Percentiles rank a stretch among this genome's conserved stretches.
These are phyloP conservation scores for Eupithecia subfuscata DNA, from an alignment of 2,888 invertebrate genomes.

Conservation along the genomic window DNA sequence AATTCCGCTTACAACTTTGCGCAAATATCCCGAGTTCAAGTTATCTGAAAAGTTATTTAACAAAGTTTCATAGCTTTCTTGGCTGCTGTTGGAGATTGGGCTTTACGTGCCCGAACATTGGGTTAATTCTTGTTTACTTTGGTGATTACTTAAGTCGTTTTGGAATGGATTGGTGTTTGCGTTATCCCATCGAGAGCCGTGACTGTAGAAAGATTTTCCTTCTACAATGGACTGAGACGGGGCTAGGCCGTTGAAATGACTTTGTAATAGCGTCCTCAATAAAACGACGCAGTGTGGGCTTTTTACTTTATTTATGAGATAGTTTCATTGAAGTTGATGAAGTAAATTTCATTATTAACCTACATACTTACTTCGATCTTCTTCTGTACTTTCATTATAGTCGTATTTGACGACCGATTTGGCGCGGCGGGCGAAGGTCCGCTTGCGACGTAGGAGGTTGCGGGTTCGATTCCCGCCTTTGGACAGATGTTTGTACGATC, in stretches of 20 bases:
- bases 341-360: conserved; percentile 46
- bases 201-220: conserved; percentile 84
- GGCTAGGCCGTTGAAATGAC: conserved; percentile 78
- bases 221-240: conserved; percentile 81
- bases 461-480: no score
- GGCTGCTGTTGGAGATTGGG: conserved; percentile 69
- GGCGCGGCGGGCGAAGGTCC: no score
- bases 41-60: conserved; percentile 85
- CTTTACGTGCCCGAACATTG: conserved; percentile 67
- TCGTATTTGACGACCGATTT: no score
- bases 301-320: conserved; percentile 74
- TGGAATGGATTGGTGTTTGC: conserved; percentile 61
- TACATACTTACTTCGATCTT: conserved; percentile 13
- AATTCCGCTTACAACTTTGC: conserved; percentile 81
- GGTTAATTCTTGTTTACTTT: conserved; percentile 70
- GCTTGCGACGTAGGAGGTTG: no score
- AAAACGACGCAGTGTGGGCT: conserved; percentile 74
- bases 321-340: conserved; percentile 55
- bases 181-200: conserved; percentile 84
- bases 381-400: no score
- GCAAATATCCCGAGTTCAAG: conserved; percentile 82
- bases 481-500: no score
- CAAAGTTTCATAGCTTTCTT: conserved; percentile 84
- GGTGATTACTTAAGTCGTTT: conserved; percentile 64
- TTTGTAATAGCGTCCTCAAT: conserved; percentile 80